Base-by-base conservation (phyloP, 1,140 invertebrate species). In the Manduca sexta region DNA sequence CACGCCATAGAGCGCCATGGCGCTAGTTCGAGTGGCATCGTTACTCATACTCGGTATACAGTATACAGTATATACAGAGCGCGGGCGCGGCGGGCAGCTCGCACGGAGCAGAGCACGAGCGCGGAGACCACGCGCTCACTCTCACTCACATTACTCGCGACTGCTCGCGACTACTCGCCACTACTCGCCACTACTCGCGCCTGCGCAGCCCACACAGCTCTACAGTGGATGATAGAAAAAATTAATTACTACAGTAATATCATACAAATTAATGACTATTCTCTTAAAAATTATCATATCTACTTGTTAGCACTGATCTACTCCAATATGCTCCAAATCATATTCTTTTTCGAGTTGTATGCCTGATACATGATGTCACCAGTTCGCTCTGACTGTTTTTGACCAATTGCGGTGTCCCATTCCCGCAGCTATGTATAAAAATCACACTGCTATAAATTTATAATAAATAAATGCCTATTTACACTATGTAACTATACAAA, bases 391-490 rank as follows among this genome's bases (percentile, higher is more conserved):
- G 60, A 60, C 64, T 63, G 66, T 59, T 64, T 49, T 53, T 64
- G 67, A 61, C 66, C 69, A 55, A 62, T 64, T 62, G 57, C 55
- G 54, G 65, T 62, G 72, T 72, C 67, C 69, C 75, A 69, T 65
- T 72, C 73, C 76, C 76, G 75, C 75, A 77, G 72, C 79, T 76
- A 81, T 78, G 77, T 81, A 80, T 82, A 79, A 77, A 81, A 80
- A 77, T 75, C 77, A 80, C 77, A 74, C 77, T 73, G 81, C 77
- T 78, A 81, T 80, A 74, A 80, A 80, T 85, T 85, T 83, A 83
- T 83, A 85, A 85, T 85, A 85, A 85, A 85, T 85, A 85, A 85
- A 85, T 85, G 82, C 82, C 82, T 85, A 85, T 85, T 82, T 83
- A 85, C 79, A 83, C 82, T 85, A 84, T 83, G 74, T 81, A 80